Evolutionary conservation across 2,797 vertebrate genomes (phyloP), one percentile per base, ranked within the genome.

Genomic region (Pangasius macronema): DNA sequence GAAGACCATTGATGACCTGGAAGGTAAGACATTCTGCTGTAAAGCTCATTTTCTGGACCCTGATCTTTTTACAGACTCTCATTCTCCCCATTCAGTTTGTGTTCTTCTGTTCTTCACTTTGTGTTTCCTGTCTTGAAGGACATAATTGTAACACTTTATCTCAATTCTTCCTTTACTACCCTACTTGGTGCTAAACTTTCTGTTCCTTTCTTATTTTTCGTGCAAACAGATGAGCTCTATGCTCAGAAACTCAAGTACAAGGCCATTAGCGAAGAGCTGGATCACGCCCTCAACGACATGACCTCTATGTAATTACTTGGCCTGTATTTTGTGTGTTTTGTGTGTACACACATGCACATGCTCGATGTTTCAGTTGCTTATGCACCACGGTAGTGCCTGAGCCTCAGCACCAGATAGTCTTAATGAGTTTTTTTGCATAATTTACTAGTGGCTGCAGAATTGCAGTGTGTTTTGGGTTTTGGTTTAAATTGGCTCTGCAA

Each of bases 1-100:
- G 95, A 99, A 99, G 95, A 98, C 97, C 9, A 98, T 99, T 77
- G 98, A 99, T 92, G 98, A 99, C 85, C 94, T 99, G 94, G 98
- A 99, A 97, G 98, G 98, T 99, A 97, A 53, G 86, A 20, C 11
- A 13, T 57, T 88, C 63, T 0, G 33, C 68, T 42, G 16, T 33
- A 6, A 16, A 7, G 39, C 27, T n/a, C 16, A 3, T 30, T 42
- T 83, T 77, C 14, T 55, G 8, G 55, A 20, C 13, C 46, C 16
- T 68, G 1, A 10, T 18, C 53, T 27, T 70, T 24, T 39, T 70
- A 7, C 49, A 24, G 5, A 10, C 57, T 53, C n/a, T 7, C 10
- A 0, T 77, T 51, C 13, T 59, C 18, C 20, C 2, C 8, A 2
- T 65, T 72, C 51, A 42, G 24, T 67, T 46, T 18, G 18, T 67